These are phyloP conservation scores for Teleiodes luculella DNA, from an alignment of 2,888 invertebrate species.

Conservation along the genomic window DNA sequence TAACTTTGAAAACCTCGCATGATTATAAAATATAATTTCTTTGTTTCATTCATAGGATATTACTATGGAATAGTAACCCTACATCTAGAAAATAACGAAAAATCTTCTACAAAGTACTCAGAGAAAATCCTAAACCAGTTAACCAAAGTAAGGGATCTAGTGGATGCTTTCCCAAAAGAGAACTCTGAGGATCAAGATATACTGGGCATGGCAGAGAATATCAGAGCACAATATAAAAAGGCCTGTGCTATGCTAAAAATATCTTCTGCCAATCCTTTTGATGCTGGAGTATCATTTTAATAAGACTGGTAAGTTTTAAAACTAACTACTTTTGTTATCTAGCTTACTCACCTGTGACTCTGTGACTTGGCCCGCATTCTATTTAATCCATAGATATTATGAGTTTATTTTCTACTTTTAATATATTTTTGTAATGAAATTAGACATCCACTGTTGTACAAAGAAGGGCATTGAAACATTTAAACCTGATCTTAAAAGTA, in stretches of 20 bases:
- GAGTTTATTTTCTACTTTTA: too few species aligned
- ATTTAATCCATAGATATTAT: too few species aligned
- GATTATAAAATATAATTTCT: constrained; percentile 28
- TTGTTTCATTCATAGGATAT: constrained; percentile 75
- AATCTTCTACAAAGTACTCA: constrained; percentile 48
- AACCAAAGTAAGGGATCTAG: constrained; percentile 75
- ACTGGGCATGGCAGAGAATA: constrained; percentile 77
- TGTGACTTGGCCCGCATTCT: too few species aligned
- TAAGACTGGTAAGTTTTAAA: constrained; percentile 4
- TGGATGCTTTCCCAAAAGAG: constrained; percentile 81
- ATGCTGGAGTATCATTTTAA: constrained; percentile 80
- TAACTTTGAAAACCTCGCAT: too few species aligned
- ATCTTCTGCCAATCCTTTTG: constrained; percentile 74
- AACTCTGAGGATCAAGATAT: constrained; percentile 84
- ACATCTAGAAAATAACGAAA: constrained; percentile 52
- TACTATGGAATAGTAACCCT: constrained; percentile 81
- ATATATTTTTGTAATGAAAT: too few species aligned
- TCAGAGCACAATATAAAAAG: constrained; percentile 84
- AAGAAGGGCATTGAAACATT: too few species aligned
- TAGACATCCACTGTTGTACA: too few species aligned
- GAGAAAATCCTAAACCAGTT: constrained; percentile 78
- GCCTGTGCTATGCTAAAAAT: constrained; percentile 83
- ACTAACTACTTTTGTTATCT: too few species aligned
- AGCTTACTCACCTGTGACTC: too few species aligned
- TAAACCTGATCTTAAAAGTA: too few species aligned